Evolutionary conservation across 2,113 vertebrate species (phyloP).

Genomic region (Crotalus helleri): DNA sequence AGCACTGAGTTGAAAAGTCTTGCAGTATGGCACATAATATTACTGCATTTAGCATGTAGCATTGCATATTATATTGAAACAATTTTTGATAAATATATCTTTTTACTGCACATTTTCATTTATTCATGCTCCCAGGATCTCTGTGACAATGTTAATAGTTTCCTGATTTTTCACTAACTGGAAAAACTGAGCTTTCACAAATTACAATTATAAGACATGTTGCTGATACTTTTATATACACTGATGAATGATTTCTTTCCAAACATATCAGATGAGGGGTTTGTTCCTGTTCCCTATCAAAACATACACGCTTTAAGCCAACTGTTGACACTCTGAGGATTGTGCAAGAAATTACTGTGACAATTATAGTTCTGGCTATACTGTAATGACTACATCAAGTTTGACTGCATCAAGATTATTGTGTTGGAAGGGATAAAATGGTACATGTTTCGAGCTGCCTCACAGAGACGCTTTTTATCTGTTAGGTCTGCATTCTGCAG

Average conservation of each 20-base stretch:
- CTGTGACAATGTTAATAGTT: neutral
- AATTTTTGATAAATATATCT: neutral
- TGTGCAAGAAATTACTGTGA: constrained; percentile 33
- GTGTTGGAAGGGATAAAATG: neutral
- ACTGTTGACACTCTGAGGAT: constrained; percentile 2
- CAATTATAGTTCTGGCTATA: neutral
- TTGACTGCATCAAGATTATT: neutral
- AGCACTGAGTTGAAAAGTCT: neutral
- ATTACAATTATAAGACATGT: neutral
- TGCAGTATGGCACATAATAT: neutral
- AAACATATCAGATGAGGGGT: neutral
- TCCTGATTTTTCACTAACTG: neutral
- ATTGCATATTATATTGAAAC: neutral
- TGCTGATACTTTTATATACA: neutral
- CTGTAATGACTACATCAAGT: neutral
- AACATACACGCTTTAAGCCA: constrained; percentile 27
- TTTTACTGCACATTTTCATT: neutral
- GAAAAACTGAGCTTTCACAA: neutral
- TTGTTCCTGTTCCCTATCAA: constrained; percentile 9
- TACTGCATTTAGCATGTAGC: neutral
- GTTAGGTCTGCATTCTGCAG: neutral
- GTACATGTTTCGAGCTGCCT: neutral
- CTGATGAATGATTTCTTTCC: neutral
- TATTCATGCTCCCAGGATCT: neutral
- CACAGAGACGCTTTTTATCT: neutral